These are phyloP conservation scores for Tachysurus vachellii DNA, from an alignment of 2,113 vertebrate species.

Conservation along the genomic window DNA sequence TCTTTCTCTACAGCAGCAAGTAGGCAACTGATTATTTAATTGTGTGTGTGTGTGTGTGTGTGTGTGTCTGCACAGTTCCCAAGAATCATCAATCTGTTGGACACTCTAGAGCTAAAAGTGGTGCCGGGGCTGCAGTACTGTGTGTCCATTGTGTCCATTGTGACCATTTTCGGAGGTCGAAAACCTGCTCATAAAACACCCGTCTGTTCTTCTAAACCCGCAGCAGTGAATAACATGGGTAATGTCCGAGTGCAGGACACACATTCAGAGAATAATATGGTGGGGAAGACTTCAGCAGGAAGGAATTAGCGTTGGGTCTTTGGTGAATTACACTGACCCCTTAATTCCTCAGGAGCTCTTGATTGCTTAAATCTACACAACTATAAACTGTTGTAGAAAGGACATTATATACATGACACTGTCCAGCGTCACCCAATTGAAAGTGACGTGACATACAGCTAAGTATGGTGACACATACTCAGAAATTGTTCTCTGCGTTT, in stretches of 20 bases:
- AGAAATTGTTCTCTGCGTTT: too few relatives aligned
- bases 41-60: not conserved
- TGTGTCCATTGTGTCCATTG: slow-evolving; percentile 23
- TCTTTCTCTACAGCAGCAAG: not conserved
- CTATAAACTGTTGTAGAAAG: too few relatives aligned
- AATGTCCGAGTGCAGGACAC: not conserved
- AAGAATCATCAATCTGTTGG: not conserved
- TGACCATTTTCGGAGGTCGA: too few relatives aligned
- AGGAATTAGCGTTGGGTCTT: too few relatives aligned
- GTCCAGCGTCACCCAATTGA: too few relatives aligned
- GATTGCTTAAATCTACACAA: too few relatives aligned
- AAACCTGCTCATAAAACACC: not conserved
- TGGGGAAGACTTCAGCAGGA: too few relatives aligned
- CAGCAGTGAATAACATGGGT: not conserved
- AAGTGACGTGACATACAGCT: too few relatives aligned
- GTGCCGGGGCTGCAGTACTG: slow-evolving; percentile 26
- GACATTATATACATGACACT: too few relatives aligned
- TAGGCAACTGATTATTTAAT: not conserved
- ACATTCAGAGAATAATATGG: not conserved
- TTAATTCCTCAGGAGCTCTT: too few relatives aligned
- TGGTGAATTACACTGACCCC: too few relatives aligned
- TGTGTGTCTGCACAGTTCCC: not conserved
- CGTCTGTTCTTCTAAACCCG: not conserved
- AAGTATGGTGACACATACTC: too few relatives aligned
- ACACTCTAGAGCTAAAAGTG: not conserved